Evolutionary conservation across 2,888 invertebrate genomes (phyloP), one percentile per base, ranked within the genome.

Genomic region (Elegia similella): DNA sequence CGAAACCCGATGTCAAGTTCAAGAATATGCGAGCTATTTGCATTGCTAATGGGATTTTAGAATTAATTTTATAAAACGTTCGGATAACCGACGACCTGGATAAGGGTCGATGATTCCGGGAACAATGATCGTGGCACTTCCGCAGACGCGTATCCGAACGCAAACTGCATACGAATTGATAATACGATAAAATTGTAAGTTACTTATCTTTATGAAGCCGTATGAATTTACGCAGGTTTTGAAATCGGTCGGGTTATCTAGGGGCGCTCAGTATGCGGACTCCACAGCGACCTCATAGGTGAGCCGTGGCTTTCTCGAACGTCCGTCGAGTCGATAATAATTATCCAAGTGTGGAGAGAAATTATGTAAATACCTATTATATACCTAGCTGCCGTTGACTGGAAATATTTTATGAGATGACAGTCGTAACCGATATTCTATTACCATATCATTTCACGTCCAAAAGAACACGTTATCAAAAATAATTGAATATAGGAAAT

Each of bases 1-100:
- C 50, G 50, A 50, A 50, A 50, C 10, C 12, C 50, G 34, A 34
- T 50, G 50, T 50, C 50, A 50, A 50, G 50, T 50, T 50, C 50
- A 50, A 50, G 50, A 50, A 17, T 50, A 30, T 30, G 47, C 48
- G 48, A 34, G 16, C 16, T 10, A 50, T 50, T 50, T 50, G 50
- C 50, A 50, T 50, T 34, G 32, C 3, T 7, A 16, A 50, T 50
- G 7, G 32, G 15, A 34, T 32, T 50, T 50, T 34, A 13, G 48
- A 32, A 50, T 34, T 38, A 16, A 38, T 50, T 16, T 34, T 12
- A 34, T 16, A 34, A 30, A 23, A 23, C 10, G 46, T 30, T 30
- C 30, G 30, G 30, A 30, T 13, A 48, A 13, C 29, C 30, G 47
- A 29, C 47, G 46, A 23, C 46, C 46, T 46, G 46, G 46, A 46